Conservation (phyloP, 2,888 invertebrate genomes). For the Bimastos eiseni region DNA sequence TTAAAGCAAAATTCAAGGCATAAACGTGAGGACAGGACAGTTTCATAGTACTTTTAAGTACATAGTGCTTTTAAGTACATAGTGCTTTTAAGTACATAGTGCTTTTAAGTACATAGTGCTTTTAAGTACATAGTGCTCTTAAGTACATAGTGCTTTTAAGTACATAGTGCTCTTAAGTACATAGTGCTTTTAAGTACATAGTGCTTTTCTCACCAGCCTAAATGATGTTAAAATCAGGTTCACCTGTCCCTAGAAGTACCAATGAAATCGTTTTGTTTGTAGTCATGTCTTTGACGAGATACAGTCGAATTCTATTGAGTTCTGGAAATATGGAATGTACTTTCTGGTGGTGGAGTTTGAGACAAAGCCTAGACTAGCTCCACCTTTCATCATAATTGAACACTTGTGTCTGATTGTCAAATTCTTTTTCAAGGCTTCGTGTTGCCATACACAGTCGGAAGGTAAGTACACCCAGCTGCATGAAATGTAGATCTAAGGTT, state of each 20-base stretch:
- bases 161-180: too few species aligned
- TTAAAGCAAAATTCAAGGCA: too few species aligned
- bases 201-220: too few species aligned
- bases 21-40: too few species aligned
- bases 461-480: background rate
- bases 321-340: slow-evolving; percentile 64
- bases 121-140: too few species aligned
- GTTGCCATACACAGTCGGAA: slow-evolving; percentile 38
- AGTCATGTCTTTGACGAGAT: slow-evolving; percentile 63
- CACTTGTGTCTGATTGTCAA: slow-evolving; percentile 46
- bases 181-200: too few species aligned
- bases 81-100: too few species aligned
- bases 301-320: slow-evolving; percentile 61
- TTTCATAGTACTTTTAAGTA: too few species aligned
- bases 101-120: too few species aligned
- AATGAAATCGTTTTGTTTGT: slow-evolving; percentile 31
- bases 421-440: slow-evolving; percentile 46
- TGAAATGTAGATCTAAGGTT: background rate
- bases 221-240: too few species aligned
- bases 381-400: slow-evolving; percentile 61
- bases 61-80: too few species aligned
- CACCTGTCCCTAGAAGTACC: background rate
- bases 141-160: too few species aligned
- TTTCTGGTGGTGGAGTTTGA: slow-evolving; percentile 61
- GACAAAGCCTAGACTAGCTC: slow-evolving; percentile 57